Base-by-base conservation (phyloP, 1,140 invertebrate species). In the Melipona quadrifasciata region DNA sequence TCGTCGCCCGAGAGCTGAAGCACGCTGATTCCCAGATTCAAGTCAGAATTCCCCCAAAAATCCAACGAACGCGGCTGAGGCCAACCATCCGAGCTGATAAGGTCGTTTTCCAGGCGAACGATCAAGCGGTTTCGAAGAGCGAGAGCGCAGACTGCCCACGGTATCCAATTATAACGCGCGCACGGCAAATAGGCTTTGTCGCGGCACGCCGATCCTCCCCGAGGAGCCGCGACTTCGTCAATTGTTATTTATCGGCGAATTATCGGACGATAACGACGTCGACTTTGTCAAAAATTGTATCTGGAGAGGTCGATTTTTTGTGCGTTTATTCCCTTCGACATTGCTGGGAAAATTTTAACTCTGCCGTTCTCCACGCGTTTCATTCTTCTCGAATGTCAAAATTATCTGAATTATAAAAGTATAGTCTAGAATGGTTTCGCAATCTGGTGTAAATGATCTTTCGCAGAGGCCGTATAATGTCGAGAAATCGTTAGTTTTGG, bases 201-300 rank as follows among this genome's bases (percentile, higher is more conserved):
- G 74, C 64, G 65, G 47, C 61, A n/a, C 34, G 58, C 12, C 47
- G 51, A 87, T 87, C 80, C 86, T 55, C 58, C 39, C 11, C 31
- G 79, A 82, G 83, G 21, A 67, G 17, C 70, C 68, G 68, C 72
- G 51, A 27, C 82, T 58, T 82, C 80, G 71, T 89, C 86, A 89
- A 88, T 86, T 82, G 81, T 85, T 89, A 88, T 86, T 89, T 88
- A 83, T 57, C 24, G n/a, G 34, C 21, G 47, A 71, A 55, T 64
- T 85, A 67, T 86, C 21, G 51, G 72, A 72, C 77, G 68, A 65
- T 80, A 86, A 31, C 5, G 16, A 16, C 34, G 34, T 0, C 11
- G 51, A 64, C 12, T 39, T 47, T 21, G 53, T 27, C 39, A 31
- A 64, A 51, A 77, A 47, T 77, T 76, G n/a, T n/a, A 61, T n/a